Conservation (phyloP, 2,888 invertebrate species). For the Sacculina carcini region DNA sequence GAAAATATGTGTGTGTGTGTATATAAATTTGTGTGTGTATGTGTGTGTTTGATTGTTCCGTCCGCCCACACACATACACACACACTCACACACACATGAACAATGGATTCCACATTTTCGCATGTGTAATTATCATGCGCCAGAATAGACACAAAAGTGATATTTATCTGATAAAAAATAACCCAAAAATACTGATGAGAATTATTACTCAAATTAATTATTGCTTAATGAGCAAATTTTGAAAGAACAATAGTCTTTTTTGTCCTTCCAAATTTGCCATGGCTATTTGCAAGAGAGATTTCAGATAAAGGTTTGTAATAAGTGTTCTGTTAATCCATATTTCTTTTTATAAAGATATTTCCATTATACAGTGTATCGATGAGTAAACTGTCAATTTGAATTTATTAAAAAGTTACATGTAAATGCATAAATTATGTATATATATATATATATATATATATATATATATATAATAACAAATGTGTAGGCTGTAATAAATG, state of each 20-base stretch:
- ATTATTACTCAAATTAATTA: not conserved
- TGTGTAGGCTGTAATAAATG: too few relatives aligned
- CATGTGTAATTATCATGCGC: too few relatives aligned
- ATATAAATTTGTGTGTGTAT: not conserved
- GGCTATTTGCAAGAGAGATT: too few relatives aligned
- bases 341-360: too few relatives aligned
- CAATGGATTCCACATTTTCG: not conserved
- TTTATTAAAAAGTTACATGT: too few relatives aligned
- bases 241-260: not conserved
- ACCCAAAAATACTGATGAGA: not conserved
- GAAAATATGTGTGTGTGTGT: not conserved
- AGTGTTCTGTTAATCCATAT: too few relatives aligned
- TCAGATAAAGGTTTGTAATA: too few relatives aligned
- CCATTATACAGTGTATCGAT: too few relatives aligned
- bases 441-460: not conserved
- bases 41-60: not conserved
- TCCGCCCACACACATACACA: not conserved
- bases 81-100: not conserved
- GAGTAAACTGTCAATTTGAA: too few relatives aligned
- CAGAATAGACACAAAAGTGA: not conserved
- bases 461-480: not conserved
- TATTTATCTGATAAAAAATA: not conserved
- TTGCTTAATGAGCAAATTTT: not conserved
- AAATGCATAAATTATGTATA: too few relatives aligned
- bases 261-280: too few relatives aligned